Base-by-base conservation (phyloP, 2,113 vertebrate species). In the Dissostichus mawsoni region DNA sequence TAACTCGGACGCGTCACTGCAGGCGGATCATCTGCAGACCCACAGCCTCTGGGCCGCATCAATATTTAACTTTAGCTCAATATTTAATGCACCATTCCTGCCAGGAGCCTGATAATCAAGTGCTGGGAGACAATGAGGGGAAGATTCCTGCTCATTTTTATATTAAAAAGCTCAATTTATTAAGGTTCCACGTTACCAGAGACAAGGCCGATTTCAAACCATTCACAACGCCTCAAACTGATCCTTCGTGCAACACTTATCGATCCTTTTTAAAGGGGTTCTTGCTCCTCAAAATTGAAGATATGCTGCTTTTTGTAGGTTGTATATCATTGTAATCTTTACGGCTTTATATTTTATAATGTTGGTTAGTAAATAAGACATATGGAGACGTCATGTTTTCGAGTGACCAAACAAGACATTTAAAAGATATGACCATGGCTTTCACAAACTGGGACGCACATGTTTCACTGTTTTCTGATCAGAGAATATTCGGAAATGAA, bases 11-110 rank as follows among this genome's bases (percentile, higher is more conserved):
- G 55, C 47, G 51, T 69, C 18, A 11, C 9, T 7, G n/a, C 5
- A 52, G 56, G 12, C 29, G 29, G n/a, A 29, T 75, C 48, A 1
- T 70, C 52, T 55, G 82, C 82, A 82, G 87, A 82, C 76, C 78
- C 69, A 29, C 73, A 36, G 83, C 87, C 87, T 36, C 57, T 12
- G 1, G 85, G 86, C 73, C 0, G 0, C 0, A 58, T 92, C 67
- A 84, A 87, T 86, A 77, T 82, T 90, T 87, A 5, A 88, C 44
- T 1, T 2, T 1, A 53, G 10, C 68, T 85, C 52, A 89, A 88
- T 82, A 88, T 86, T 88, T 83, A 81, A 47, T 51, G 10, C 25
- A 10, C 2, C 51, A 52, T 75, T 78, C 12, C 66, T 78, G 75
- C 87, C 90, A 84, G 70, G 55, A 45, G 25, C 62, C 36, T 12